Evolutionary conservation across 2,797 vertebrate species (phyloP), one percentile per base, ranked within the genome.

Genomic region (Oophaga sylvatica): DNA sequence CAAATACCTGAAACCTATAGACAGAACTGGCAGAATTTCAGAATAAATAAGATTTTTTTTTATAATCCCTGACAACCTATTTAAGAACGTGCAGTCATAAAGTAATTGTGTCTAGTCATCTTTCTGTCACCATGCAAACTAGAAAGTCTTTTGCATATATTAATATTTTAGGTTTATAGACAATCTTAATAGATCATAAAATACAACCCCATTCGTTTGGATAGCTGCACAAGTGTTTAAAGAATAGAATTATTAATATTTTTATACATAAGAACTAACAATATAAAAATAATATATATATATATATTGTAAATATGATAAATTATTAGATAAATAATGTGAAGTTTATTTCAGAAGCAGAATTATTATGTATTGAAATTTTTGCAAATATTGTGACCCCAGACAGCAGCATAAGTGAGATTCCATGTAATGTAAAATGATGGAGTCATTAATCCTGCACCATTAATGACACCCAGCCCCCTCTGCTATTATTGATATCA

Each of bases 371-470:
- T 85, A 81, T 59, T 85, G 78, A 76, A 45, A 81, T 67, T 29
- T 62, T 31, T 19, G 15, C 81, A 88, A 84, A 81, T 81, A 71
- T 85, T 68, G 45, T 83, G 53, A 88, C 81, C 90, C 70, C 91
- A 93, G 91, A 92, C 92, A 91, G 90, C 92, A 92, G 92, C 87
- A 1, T 91, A 93, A 95, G 90, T 90, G 91, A 95, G 93, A 93
- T 84, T 92, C 93, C 93, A 92, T 91, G 92, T 94, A 94, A 95
- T 94, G 88, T 92, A 92, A 95, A 95, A 94, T 93, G 93, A 95
- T 95, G 92, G 93, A 0, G 0, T 93, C 94, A 94, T 94, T 95
- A 95, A 95, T 95, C 92, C 93, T 93, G 83, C 87, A 84, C 92
- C 91, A 90, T 91, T 92, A 81, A 92, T 90, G 91, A 90, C 92